phyloP scores from a whole-genome alignment of 2,113 vertebrate species.

The Tupaia tana region DNA sequence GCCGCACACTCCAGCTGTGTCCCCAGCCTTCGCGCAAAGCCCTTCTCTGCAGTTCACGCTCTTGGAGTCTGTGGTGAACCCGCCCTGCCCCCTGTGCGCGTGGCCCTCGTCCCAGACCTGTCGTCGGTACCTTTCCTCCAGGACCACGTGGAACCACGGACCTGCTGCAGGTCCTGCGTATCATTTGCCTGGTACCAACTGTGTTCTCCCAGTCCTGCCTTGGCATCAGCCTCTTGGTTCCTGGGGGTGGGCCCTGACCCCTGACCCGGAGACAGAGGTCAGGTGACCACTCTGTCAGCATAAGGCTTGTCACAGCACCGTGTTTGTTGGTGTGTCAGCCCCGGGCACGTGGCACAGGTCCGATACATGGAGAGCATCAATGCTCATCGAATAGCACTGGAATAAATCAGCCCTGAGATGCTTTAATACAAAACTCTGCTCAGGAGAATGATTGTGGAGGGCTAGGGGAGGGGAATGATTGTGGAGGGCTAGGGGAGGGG shows the following conservation, averaged over 20 bases:
- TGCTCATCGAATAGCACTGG: neutral
- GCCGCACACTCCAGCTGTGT: too few relatives aligned
- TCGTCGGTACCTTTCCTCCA: neutral
- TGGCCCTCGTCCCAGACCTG: neutral
- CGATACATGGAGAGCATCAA: neutral
- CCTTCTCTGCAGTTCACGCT: neutral
- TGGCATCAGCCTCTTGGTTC: neutral
- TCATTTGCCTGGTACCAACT: neutral
- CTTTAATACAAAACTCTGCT: neutral
- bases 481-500: too few relatives aligned
- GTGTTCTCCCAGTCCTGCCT: neutral
- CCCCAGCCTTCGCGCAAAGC: neutral
- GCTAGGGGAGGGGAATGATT: neutral
- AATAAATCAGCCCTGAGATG: neutral
- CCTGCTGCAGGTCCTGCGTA: too few relatives aligned
- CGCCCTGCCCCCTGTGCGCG: too few relatives aligned
- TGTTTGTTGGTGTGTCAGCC: neutral
- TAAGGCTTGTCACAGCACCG: neutral
- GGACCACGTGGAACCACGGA: neutral
- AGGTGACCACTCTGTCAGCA: too few relatives aligned
- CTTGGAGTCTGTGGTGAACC: neutral
- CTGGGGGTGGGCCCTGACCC: neutral
- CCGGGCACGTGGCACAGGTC: neutral
- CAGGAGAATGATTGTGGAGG: neutral
- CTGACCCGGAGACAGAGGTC: neutral